These are phyloP conservation scores for Ormyrus pomaceus DNA, from an alignment of 2,888 invertebrate genomes.

Conservation along the genomic window DNA sequence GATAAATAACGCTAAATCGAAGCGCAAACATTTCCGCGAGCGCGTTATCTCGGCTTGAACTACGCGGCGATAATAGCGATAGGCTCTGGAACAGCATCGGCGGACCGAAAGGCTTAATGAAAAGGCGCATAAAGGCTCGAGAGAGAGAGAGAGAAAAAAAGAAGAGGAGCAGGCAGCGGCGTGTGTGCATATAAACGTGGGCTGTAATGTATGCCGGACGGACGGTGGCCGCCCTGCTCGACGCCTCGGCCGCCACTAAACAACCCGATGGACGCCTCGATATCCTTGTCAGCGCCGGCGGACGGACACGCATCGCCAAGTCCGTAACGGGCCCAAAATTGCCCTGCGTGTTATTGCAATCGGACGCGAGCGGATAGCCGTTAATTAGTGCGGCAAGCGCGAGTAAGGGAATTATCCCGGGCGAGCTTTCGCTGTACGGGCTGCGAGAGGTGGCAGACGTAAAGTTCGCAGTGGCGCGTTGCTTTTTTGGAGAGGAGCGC, in stretches of 20 bases:
- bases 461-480: no score
- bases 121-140: not conserved
- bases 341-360: no score
- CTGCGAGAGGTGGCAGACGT: no score
- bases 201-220: constrained; percentile 70
- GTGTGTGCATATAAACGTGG: constrained; percentile 27
- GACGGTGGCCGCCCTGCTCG: constrained; percentile 72
- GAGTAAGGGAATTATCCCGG: no score
- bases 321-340: no score
- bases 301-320: no score
- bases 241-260: constrained; percentile 71
- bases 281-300: constrained; percentile 65
- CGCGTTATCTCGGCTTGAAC: not conserved
- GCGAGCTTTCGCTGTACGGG: no score
- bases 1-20: not conserved
- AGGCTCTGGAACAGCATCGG: not conserved
- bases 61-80: constrained; percentile 23
- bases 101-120: constrained; percentile 20
- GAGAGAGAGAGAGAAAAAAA: constrained; percentile 6
- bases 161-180: not conserved
- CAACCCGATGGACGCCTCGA: constrained; percentile 71
- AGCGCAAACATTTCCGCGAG: not conserved
- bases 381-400: no score
- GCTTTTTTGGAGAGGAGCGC: no score
- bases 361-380: no score